Conservation (phyloP, 2,113 vertebrate genomes). For the Regulus satrapa region DNA sequence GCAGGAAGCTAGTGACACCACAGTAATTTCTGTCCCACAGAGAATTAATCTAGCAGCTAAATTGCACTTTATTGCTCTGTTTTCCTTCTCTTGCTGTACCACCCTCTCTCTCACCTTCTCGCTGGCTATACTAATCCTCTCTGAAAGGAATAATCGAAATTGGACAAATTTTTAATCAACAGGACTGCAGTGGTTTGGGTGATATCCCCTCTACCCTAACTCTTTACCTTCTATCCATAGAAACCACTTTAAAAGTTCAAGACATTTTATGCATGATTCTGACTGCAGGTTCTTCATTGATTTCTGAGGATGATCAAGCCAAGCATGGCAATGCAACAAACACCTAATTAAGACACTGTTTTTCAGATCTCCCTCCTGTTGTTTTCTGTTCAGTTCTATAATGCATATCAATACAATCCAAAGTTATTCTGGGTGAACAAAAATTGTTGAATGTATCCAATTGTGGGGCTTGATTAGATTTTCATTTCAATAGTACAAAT, state of each 20-base stretch:
- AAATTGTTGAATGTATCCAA: conserved; percentile 5
- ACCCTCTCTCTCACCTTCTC: background rate
- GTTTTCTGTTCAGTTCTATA: conserved; percentile 16
- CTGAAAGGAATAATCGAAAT: background rate
- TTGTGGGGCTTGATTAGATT: conserved; percentile 43
- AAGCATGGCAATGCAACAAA: background rate
- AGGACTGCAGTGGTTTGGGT: background rate
- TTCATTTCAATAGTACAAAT: conserved; percentile 24
- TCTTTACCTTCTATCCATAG: background rate
- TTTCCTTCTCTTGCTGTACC: background rate
- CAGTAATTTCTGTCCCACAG: background rate
- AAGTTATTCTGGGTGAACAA: background rate
- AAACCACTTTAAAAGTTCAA: background rate
- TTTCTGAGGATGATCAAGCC: background rate
- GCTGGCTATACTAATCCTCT: background rate
- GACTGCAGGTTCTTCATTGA: background rate
- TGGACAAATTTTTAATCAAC: background rate
- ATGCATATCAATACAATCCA: conserved; percentile 7
- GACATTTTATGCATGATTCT: background rate
- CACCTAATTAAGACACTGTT: background rate
- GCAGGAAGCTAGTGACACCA: background rate
- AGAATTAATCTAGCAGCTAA: background rate
- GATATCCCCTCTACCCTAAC: background rate
- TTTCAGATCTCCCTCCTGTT: conserved; percentile 6
- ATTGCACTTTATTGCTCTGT: background rate